phyloP scores from a whole-genome alignment of 2,888 invertebrate genomes.

The Galerucella calmariensis region DNA sequence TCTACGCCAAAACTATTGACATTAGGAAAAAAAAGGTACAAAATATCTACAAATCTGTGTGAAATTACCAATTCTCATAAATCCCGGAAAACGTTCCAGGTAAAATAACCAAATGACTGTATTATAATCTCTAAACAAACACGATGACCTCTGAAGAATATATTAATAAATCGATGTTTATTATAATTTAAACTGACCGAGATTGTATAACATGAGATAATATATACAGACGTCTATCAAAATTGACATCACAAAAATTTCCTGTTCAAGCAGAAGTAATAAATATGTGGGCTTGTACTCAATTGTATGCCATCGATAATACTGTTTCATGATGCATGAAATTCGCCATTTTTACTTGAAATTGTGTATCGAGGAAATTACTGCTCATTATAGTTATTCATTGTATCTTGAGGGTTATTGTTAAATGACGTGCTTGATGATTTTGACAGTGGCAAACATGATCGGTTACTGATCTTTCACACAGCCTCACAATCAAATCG shows the following conservation, averaged over 20 bases:
- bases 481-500: background rate
- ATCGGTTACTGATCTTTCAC: background rate
- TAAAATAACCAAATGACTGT: no score
- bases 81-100: no score
- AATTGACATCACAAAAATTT: background rate
- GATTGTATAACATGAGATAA: background rate
- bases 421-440: background rate
- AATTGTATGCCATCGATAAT: background rate
- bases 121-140: no score
- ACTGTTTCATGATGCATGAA: constrained; percentile 14
- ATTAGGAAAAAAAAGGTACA: no score
- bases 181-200: background rate
- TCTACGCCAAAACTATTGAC: no score
- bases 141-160: no score
- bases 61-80: no score
- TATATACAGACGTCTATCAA: background rate
- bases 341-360: constrained; percentile 3
- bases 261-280: background rate
- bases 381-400: constrained; percentile 5
- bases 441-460: background rate
- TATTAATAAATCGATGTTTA: no score
- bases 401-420: background rate
- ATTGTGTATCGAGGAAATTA: constrained; percentile 9
- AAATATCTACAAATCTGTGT: no score
- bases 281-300: background rate